Base-by-base conservation (phyloP, 2,888 invertebrate species). In the Disparrhopalites patrizii region DNA sequence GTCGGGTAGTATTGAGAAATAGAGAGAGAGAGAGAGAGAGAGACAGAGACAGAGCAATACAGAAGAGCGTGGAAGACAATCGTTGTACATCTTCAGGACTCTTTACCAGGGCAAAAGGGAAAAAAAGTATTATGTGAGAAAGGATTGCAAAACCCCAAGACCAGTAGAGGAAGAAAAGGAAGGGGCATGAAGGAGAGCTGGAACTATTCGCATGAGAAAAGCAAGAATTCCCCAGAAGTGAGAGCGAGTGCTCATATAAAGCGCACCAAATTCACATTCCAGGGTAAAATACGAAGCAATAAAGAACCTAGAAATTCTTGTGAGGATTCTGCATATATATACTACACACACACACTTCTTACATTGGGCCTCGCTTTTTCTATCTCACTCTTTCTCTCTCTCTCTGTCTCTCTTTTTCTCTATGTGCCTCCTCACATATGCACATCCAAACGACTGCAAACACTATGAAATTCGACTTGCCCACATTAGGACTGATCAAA, bases 211-310 rank as follows among this genome's bases (percentile, higher is more conserved):
- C 27, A 43, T 23, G 43, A 58, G 58, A 27, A n/a, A 57, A 38
- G 27, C 18, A 58, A 58, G 20, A 58, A 58, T 58, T 58, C 38
- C 40, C 58, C 43, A 58, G 25, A 43, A 58, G 58, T 58, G 43
- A 15, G 58, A 52, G 54, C n/a, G 40, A 52, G 65, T n/a, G 18
- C 15, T 43, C 61, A 65, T 61, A 65, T 54, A 47, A 47, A 66
- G 56, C 31, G 40, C 57, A 61, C 50, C 60, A 62, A 62, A 66
- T 62, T 62, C 66, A 66, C 66, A 66, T 66, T 66, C 61, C 66
- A 56, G 31, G 51, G 50, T 66, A 66, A 66, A 66, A 66, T 62
- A 66, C 62, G 66, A 66, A 66, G 66, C 66, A 66, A 66, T 66
- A 66, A 66, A 66, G 62, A 66, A 43, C 66, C 54, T 30, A 62